Percentiles rank a stretch among this genome's conserved stretches.
These are phyloP conservation scores for Plagodis pulveraria DNA, from an alignment of 2,888 invertebrate genomes.

Conservation along the genomic window DNA sequence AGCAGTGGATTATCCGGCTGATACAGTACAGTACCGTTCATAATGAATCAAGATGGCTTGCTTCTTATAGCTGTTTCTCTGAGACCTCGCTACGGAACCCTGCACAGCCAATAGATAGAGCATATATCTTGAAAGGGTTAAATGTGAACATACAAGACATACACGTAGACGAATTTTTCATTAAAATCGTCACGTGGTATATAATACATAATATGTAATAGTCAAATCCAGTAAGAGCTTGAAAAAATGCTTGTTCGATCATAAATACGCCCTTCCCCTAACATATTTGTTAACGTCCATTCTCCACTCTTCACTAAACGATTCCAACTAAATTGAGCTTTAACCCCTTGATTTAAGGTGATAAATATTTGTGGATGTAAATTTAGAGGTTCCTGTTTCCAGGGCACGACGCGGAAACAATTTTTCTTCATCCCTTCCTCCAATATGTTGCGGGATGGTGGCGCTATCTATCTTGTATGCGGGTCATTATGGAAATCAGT, in stretches of 20 bases:
- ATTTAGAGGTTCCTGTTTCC: slow-evolving; percentile 65
- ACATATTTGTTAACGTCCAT: slow-evolving; percentile 60
- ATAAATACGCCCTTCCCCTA: slow-evolving; percentile 57
- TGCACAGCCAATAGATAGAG: too few species aligned
- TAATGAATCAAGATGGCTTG: too few species aligned
- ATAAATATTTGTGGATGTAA: slow-evolving; percentile 46
- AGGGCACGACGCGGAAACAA: slow-evolving; percentile 61
- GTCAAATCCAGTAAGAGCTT: slow-evolving; percentile 24
- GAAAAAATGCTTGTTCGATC: slow-evolving; percentile 51
- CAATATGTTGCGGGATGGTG: slow-evolving; percentile 74
- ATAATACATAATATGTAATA: too few species aligned
- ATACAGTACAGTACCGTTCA: too few species aligned
- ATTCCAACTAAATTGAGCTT: slow-evolving; percentile 29
- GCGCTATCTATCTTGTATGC: slow-evolving; percentile 68
- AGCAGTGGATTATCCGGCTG: too few species aligned
- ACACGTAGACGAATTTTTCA: too few species aligned
- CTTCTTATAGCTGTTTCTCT: too few species aligned
- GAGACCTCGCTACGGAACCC: too few species aligned
- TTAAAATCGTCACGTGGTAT: too few species aligned
- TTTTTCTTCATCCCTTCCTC: slow-evolving; percentile 71
- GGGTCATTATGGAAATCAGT: slow-evolving; percentile 72
- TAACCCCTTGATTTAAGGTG: slow-evolving; percentile 39
- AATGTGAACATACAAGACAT: too few species aligned
- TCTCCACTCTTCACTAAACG: slow-evolving; percentile 41
- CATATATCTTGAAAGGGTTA: too few species aligned